A percentile compares a stretch with the other conserved stretches of the same genome.
phyloP scores from a whole-genome alignment of 2,888 invertebrate genomes.

The Furcula furcula region DNA sequence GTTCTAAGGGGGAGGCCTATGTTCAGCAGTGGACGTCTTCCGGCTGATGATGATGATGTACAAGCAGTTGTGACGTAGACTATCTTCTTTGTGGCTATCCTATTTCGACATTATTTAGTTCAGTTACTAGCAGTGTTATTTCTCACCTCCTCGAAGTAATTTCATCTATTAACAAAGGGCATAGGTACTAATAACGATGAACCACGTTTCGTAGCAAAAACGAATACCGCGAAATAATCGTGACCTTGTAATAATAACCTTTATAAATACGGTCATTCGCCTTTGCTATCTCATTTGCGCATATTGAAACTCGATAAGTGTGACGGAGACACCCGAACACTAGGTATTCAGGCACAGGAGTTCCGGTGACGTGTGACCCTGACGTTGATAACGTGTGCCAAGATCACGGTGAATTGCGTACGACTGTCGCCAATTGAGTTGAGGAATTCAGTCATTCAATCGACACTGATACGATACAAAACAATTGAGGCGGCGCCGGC shows the following conservation, averaged over 20 bases:
- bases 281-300: constrained; percentile 35
- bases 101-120: too few relatives aligned
- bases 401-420: constrained; percentile 46
- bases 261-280: constrained; percentile 45
- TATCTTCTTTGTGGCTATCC: too few relatives aligned
- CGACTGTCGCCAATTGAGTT: constrained; percentile 49
- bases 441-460: constrained; percentile 27
- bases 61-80: too few relatives aligned
- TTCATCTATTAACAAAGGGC: neutral
- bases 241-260: constrained; percentile 46
- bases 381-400: constrained; percentile 35
- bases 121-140: too few relatives aligned
- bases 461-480: constrained; percentile 23
- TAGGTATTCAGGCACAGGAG: constrained; percentile 28
- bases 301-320: constrained; percentile 21
- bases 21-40: too few relatives aligned
- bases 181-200: constrained; percentile 6
- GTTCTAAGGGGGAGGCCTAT: too few relatives aligned
- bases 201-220: constrained; percentile 12
- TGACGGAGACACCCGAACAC: constrained; percentile 24
- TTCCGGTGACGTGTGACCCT: constrained; percentile 44
- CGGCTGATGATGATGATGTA: too few relatives aligned
- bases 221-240: constrained; percentile 22
- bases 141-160: too few relatives aligned
- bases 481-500: constrained; percentile 20